A percentile compares a stretch with the other conserved stretches of the same genome.
These are phyloP conservation scores for Trissolcus brochymenae DNA, from an alignment of 2,888 invertebrate species.

Conservation along the genomic window DNA sequence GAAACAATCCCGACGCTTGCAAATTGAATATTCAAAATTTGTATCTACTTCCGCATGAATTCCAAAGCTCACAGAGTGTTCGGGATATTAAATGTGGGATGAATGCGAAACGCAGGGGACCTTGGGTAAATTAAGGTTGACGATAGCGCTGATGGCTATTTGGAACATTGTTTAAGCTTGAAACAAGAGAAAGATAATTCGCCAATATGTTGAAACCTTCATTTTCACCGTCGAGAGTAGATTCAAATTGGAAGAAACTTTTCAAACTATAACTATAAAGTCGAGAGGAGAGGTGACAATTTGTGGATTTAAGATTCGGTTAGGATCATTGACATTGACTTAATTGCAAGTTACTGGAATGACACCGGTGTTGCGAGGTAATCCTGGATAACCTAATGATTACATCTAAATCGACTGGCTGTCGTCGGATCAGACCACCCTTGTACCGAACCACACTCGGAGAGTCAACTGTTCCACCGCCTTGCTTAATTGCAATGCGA, in stretches of 20 bases:
- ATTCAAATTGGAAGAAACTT: constrained; percentile 11
- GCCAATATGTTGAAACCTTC: background rate
- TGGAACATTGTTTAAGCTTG: too few species aligned
- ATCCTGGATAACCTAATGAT: constrained; percentile 63
- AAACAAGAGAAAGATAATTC: background rate
- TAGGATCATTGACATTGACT: constrained; percentile 51
- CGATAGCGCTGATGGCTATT: background rate
- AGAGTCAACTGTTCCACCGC: constrained; percentile 46
- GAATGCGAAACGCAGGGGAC: constrained; percentile 1
- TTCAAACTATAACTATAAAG: constrained; percentile 27
- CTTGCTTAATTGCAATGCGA: constrained; percentile 69
- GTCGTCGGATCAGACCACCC: constrained; percentile 59
- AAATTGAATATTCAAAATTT: constrained; percentile 47
- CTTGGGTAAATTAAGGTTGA: constrained; percentile 2
- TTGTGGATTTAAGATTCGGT: constrained; percentile 36
- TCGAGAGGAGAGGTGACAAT: constrained; percentile 18
- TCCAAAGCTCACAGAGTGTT: constrained; percentile 14
- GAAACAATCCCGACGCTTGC: constrained; percentile 31
- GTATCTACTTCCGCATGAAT: constrained; percentile 32
- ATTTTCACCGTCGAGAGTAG: constrained; percentile 11
- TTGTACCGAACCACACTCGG: constrained; percentile 53
- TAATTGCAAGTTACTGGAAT: constrained; percentile 59
- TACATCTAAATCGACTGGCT: constrained; percentile 63
- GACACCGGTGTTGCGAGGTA: constrained; percentile 54
- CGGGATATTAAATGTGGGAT: background rate